Conservation (phyloP, 1,140 invertebrate species). For the Sinonovacula constricta region DNA sequence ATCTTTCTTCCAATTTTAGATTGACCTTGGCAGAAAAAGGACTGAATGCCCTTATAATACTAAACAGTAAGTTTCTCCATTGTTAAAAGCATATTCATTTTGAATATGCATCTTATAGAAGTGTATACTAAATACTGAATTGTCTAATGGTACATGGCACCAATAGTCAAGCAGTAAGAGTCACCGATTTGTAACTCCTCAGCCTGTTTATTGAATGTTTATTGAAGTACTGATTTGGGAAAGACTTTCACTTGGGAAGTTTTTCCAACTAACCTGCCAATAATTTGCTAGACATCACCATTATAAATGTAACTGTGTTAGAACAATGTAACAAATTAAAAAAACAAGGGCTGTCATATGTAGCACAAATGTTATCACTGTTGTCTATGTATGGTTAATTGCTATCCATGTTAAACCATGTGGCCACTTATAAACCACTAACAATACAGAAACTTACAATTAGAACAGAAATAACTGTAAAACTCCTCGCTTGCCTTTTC, state of each 20-base stretch:
- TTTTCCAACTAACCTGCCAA: no score
- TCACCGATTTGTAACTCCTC: neutral
- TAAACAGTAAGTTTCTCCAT: slow-evolving; percentile 41
- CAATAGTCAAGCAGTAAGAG: no score
- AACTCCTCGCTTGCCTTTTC: neutral
- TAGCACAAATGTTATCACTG: no score
- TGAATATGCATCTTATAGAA: neutral
- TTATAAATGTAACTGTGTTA: no score
- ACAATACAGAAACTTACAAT: neutral
- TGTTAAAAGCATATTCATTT: neutral
- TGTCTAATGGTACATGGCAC: no score
- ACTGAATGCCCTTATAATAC: slow-evolving; percentile 33
- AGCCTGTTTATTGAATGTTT: neutral
- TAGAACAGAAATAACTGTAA: neutral
- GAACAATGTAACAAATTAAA: no score
- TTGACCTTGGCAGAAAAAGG: slow-evolving; percentile 39
- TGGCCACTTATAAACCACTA: neutral
- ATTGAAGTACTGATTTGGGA: neutral
- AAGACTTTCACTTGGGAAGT: no score
- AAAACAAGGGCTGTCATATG: no score
- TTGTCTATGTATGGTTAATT: no score
- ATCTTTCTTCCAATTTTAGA: slow-evolving; percentile 17
- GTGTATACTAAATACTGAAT: no score
- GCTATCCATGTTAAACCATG: no score
- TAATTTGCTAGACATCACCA: no score